Base-by-base conservation (phyloP, 2,888 invertebrate species). In the Microplitis manilae region DNA sequence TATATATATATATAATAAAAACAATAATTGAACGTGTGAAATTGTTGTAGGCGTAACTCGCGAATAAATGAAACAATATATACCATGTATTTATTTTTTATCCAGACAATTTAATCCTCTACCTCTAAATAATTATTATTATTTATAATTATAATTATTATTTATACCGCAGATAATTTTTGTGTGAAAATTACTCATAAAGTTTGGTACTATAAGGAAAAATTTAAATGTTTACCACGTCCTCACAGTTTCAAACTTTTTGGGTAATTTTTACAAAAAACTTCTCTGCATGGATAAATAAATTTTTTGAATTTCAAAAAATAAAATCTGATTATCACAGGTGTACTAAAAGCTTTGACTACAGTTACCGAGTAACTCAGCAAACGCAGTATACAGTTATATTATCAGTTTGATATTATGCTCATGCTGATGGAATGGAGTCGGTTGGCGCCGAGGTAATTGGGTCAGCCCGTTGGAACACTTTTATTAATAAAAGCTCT, bases 321-420 rank as follows among this genome's bases (percentile, higher is more conserved):
- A 15, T 67, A 67, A 30, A 13, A 20, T 62, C 17, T 60, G 73
- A 77, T 75, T 79, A 79, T 77, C 72, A 76, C 61, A 77, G 77
- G 76, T 77, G 60, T 78, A 76, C 76, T 82, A 80, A 85, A 84
- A 83, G 82, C 81, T 82, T 77, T 79, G 75, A 85, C 83, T 84
- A 86, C 87, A 86, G 87, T 86, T 86, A 87, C 82, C 83, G 81
- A 77, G 79, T 82, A 82, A 81, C 78, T 79, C 80, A 75, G 79
- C 59, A 68, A 72, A 76, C 67, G 50, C 69, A 41, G 59, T 78
- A 61, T 76, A 80, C 78, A 76, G 79, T 73, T 78, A 73, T 50
- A 50, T 50, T 50, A 30, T 30, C 30, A 30, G 30, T 30, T 30
- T 30, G 30, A 30, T 30, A 30, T 30, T 50, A 50, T 13, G 5